Base-by-base conservation (phyloP, 2,797 vertebrate genomes). In the Amniataba percoides region DNA sequence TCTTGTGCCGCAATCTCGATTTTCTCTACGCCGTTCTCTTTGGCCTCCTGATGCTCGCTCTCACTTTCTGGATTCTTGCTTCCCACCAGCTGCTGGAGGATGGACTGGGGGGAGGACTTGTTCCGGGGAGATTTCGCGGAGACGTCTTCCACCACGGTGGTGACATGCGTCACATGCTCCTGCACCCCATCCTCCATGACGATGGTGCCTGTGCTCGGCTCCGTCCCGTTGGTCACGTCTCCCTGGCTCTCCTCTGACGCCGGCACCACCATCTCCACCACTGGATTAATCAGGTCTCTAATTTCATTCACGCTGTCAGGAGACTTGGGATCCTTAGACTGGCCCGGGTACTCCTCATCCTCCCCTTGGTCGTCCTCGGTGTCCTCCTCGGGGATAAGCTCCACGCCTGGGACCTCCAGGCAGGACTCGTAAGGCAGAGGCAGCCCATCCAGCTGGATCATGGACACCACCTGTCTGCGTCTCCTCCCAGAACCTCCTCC, bases 401-500 rank as follows among this genome's bases (percentile, higher is more conserved):
- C 95, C 69, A 94, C 93, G 1, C 93, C 94, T 2, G 96, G 92
- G 0, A 84, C 93, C 73, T 97, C 96, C 1, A 95, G 43, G 6
- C 93, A 94, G 5, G 94, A 95, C 81, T 96, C 96, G 0, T 96
- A 96, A 16, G 95, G 89, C 83, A 96, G 80, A 10, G 91, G 85
- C 49, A 15, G 62, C 79, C 80, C 97, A 19, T 74, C 97, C 90
- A 19, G 91, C 91, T 96, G 96, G 91, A 99, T 97, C 93, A 99
- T 96, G 0, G 98, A 99, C 84, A 99, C 96, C 83, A 99, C 96
- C 87, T 99, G 98, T 82, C 92, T 96, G 72, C 97, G 95, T 78
- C 91, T 95, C 62, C 92, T 95, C 55, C 88, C 89, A 0, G 67
- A 80, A 2, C 60, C 34, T 80, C 91, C 0, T 70, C 64, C 14